Conservation (phyloP, 2,113 vertebrate genomes). For the Helogale parvula region DNA sequence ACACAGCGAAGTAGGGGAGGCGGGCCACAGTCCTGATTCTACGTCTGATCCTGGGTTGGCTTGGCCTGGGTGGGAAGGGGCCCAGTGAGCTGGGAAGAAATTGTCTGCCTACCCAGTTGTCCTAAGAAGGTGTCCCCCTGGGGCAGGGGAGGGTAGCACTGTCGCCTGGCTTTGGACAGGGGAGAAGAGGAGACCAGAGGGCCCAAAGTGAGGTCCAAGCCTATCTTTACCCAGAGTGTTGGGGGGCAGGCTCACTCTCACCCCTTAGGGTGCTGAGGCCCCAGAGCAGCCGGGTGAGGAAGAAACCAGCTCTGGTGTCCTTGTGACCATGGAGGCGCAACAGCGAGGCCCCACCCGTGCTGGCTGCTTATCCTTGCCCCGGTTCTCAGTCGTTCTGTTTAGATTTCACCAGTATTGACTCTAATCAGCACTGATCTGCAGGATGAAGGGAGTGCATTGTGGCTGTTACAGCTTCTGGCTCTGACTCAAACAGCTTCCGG, state of each 20-base stretch:
- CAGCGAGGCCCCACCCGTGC: accelerated
- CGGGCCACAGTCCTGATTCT: background rate
- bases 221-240: background rate
- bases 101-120: background rate
- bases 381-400: background rate
- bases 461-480: background rate
- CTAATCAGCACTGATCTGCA: background rate
- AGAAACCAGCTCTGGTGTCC: background rate
- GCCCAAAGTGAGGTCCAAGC: background rate
- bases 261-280: background rate
- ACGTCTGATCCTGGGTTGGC: background rate
- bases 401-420: background rate
- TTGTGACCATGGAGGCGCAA: background rate
- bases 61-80: background rate
- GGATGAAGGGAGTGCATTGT: too few species aligned
- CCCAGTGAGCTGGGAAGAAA: background rate
- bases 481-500: background rate
- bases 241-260: background rate
- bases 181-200: background rate
- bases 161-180: background rate
- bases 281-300: background rate
- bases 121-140: background rate
- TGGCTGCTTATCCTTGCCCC: accelerated
- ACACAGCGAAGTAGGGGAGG: background rate
- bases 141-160: background rate